Evolutionary conservation across 2,797 vertebrate genomes (phyloP).

Genomic region (Microcaecilia unicolor): DNA sequence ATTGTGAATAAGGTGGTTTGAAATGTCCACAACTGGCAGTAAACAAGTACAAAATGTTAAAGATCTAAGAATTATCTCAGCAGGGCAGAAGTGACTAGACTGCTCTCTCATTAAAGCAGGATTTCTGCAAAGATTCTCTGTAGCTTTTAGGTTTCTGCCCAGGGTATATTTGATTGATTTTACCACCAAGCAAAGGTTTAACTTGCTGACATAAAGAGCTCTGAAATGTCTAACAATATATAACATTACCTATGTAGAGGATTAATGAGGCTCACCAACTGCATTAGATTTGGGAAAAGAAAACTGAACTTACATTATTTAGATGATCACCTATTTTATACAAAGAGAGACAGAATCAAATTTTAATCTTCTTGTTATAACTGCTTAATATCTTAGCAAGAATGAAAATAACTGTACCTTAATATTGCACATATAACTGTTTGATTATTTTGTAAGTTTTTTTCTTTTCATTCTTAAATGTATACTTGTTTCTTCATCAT

Average conservation of each 20-base stretch:
- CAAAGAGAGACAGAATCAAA: no score
- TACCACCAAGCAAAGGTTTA: conserved; percentile 2
- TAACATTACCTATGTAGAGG: neutral
- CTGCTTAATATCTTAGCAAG: no score
- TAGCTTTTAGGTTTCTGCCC: neutral
- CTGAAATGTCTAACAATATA: no score
- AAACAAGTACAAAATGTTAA: neutral
- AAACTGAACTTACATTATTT: no score
- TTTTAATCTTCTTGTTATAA: no score
- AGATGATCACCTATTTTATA: neutral
- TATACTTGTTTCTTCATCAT: no score
- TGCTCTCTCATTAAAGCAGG: neutral
- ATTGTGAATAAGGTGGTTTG: no score
- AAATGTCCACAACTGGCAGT: neutral
- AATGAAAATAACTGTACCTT: no score
- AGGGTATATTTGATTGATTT: neutral
- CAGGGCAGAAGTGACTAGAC: neutral
- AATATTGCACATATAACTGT: no score
- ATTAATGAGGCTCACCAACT: conserved; percentile 3
- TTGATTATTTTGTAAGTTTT: no score
- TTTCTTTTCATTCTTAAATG: no score
- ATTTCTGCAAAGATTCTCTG: neutral
- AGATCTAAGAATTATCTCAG: neutral
- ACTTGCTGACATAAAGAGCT: neutral
- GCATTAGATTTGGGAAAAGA: conserved; percentile 5